These are phyloP conservation scores for Oconnorella tubifera DNA, from an alignment of 2,888 invertebrate genomes.

Conservation along the genomic window DNA sequence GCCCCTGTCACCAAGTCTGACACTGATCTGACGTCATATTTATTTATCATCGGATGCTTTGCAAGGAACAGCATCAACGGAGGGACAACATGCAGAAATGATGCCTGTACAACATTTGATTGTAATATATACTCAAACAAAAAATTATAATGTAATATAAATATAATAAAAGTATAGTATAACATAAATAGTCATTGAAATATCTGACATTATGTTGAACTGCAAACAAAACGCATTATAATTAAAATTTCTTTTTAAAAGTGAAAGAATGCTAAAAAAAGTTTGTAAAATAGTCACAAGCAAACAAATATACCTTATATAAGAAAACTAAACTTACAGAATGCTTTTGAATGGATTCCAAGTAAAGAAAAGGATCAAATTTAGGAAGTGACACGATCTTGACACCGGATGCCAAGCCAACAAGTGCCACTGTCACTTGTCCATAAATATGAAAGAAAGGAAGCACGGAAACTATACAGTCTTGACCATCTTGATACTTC, in stretches of 20 bases:
- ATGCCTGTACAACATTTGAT: too few relatives aligned
- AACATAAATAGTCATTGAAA: too few relatives aligned
- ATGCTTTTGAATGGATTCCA: conserved; percentile 66
- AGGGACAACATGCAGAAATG: conserved; percentile 66
- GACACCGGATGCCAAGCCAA: conserved; percentile 64
- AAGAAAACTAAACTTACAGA: too few relatives aligned
- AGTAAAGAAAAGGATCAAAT: conserved; percentile 69
- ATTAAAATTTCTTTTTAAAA: too few relatives aligned
- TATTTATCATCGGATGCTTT: conserved; percentile 65
- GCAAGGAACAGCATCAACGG: conserved; percentile 75
- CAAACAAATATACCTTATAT: too few relatives aligned
- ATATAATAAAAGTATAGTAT: too few relatives aligned
- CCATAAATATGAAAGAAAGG: conserved; percentile 84
- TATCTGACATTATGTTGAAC: too few relatives aligned
- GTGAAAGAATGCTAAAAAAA: too few relatives aligned
- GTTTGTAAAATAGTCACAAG: too few relatives aligned
- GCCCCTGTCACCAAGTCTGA: conserved; percentile 72
- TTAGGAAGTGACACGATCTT: conserved; percentile 69
- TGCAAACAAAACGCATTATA: too few relatives aligned
- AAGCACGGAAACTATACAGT: conserved; percentile 65
- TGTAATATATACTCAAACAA: too few relatives aligned
- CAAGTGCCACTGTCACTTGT: conserved; percentile 63
- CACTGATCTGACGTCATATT: conserved; percentile 72
- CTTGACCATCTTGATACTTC: conserved; percentile 26
- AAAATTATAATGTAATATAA: too few relatives aligned